These are phyloP conservation scores for Pygoscelis antarcticus DNA, from an alignment of 2,113 vertebrate genomes.

Conservation along the genomic window DNA sequence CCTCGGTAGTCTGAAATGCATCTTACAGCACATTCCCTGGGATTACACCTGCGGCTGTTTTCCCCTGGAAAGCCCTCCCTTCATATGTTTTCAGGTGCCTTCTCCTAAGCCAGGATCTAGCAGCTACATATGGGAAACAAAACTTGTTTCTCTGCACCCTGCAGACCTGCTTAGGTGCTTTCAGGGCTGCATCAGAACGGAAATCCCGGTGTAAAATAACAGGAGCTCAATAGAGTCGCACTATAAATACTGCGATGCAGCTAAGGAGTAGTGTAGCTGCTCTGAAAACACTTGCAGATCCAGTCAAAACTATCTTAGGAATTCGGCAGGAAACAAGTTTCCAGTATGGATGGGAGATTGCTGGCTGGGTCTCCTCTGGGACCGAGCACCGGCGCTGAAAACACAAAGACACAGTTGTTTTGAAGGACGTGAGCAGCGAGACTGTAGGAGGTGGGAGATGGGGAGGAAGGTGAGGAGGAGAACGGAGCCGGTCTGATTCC, in stretches of 20 bases:
- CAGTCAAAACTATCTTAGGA: background rate
- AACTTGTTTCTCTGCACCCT: background rate
- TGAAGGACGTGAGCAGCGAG: fast-evolving
- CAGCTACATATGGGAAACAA: background rate
- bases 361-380: background rate
- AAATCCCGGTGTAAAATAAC: background rate
- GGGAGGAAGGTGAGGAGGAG: background rate
- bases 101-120: background rate
- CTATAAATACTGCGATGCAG: background rate
- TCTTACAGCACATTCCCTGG: background rate
- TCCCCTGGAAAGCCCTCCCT: background rate
- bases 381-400: background rate
- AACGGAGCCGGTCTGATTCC: background rate
- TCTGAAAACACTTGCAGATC: background rate
- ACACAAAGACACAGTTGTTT: background rate
- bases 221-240: background rate
- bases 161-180: background rate
- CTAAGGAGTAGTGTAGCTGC: background rate
- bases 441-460: background rate
- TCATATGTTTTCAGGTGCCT: background rate
- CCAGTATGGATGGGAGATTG: background rate
- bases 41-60: background rate
- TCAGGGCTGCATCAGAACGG: background rate
- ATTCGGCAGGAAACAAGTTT: background rate
- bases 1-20: background rate